Evolutionary conservation across 2,888 invertebrate genomes (phyloP).

Genomic region (Pyrochroa serraticornis): DNA sequence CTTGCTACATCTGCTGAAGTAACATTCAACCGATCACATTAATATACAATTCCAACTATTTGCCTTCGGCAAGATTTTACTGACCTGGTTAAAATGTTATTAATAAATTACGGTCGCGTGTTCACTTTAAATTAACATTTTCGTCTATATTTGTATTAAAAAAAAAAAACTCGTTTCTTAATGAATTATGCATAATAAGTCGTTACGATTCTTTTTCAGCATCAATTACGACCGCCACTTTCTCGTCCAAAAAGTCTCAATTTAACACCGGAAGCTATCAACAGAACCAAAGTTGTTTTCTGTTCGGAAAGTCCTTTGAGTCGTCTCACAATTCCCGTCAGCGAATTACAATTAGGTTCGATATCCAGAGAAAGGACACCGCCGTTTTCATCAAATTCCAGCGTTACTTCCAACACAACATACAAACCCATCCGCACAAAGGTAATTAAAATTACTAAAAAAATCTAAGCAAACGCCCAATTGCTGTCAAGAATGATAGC

Average conservation of each 20-base stretch:
- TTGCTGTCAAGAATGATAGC: not conserved
- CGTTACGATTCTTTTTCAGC: slow-evolving; percentile 34
- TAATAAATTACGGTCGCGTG: too few relatives aligned
- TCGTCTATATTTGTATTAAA: too few relatives aligned
- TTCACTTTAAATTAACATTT: too few relatives aligned
- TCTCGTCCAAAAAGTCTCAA: slow-evolving; percentile 48
- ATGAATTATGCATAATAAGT: too few relatives aligned
- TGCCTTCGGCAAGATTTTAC: too few relatives aligned
- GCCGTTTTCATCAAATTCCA: slow-evolving; percentile 60
- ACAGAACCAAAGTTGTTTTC: slow-evolving; percentile 40
- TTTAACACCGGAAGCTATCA: slow-evolving; percentile 48
- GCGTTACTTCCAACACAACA: slow-evolving; percentile 55
- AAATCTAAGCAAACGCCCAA: too few relatives aligned
- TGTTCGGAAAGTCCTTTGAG: slow-evolving; percentile 44
- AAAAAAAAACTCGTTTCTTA: too few relatives aligned
- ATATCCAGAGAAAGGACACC: slow-evolving; percentile 57
- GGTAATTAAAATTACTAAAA: too few relatives aligned
- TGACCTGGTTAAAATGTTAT: too few relatives aligned
- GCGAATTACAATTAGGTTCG: slow-evolving; percentile 52
- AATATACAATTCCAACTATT: too few relatives aligned
- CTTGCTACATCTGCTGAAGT: not conserved
- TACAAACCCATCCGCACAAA: not conserved
- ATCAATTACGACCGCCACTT: slow-evolving; percentile 37
- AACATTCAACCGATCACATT: too few relatives aligned
- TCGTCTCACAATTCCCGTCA: slow-evolving; percentile 54